phyloP scores from a whole-genome alignment of 2,113 vertebrate genomes.

The Perca schrenkii region DNA sequence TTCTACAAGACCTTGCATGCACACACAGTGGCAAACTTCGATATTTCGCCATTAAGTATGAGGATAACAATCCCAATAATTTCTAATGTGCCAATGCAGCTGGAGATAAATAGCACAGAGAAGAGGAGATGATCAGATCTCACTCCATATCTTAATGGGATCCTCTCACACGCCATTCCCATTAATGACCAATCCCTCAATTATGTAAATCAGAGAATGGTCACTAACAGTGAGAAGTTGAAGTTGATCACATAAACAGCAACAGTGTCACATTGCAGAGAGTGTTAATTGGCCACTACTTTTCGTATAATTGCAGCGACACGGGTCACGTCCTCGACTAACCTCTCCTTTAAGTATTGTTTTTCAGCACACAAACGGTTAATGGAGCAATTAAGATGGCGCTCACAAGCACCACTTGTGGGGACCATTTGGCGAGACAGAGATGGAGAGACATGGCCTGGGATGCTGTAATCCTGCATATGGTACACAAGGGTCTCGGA shows the following conservation, averaged over 20 bases:
- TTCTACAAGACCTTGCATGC: conserved; percentile 30
- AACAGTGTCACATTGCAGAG: conserved; percentile 82
- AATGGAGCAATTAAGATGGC: conserved; percentile 81
- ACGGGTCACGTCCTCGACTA: conserved; percentile 75
- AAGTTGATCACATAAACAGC: conserved; percentile 80
- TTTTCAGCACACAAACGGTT: conserved; percentile 83
- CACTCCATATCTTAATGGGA: conserved; percentile 85
- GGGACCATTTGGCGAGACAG: conserved; percentile 67
- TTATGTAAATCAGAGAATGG: conserved; percentile 83
- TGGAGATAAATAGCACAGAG: conserved; percentile 74
- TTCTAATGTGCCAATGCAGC: conserved; percentile 59
- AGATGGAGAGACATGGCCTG: conserved; percentile 38
- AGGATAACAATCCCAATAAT: conserved; percentile 74
- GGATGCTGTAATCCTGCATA: conserved; percentile 38
- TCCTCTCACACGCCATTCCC: conserved; percentile 78
- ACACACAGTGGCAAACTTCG: conserved; percentile 42
- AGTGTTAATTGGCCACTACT: conserved; percentile 84
- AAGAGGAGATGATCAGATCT: conserved; percentile 79
- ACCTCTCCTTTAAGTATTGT: conserved; percentile 83
- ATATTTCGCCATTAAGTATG: conserved; percentile 55
- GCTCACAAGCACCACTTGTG: conserved; percentile 71
- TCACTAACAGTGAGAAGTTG: conserved; percentile 79
- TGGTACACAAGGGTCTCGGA: conserved; percentile 40
- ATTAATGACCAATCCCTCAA: conserved; percentile 84
- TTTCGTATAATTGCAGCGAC: conserved; percentile 81